These are phyloP conservation scores for Copidosoma floridanum DNA, from an alignment of 1,140 invertebrate genomes.

Conservation along the genomic window DNA sequence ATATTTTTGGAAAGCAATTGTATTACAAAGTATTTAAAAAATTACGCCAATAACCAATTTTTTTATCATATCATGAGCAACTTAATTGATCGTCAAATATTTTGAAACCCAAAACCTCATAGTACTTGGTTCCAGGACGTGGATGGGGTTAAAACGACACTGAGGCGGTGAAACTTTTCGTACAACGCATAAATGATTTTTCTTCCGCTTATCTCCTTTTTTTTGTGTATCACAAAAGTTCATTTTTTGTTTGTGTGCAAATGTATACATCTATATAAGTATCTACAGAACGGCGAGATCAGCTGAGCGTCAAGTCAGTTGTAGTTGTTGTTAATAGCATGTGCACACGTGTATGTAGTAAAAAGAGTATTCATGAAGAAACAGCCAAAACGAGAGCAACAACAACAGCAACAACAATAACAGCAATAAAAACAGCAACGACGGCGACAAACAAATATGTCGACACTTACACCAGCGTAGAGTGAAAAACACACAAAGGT, in stretches of 20 bases:
- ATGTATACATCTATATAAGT: too few relatives aligned
- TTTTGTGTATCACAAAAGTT: background rate
- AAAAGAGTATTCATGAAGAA: background rate
- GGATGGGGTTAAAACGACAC: constrained; percentile 17
- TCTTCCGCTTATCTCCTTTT: background rate
- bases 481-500: constrained; percentile 33
- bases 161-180: background rate
- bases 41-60: too few relatives aligned
- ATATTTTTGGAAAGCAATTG: too few relatives aligned
- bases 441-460: constrained; percentile 34
- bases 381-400: constrained; percentile 42
- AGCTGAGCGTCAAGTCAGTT: too few relatives aligned
- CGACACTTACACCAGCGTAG: constrained; percentile 52
- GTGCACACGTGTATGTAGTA: too few relatives aligned
- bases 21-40: too few relatives aligned
- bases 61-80: too few relatives aligned
- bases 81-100: too few relatives aligned
- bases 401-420: constrained; percentile 37
- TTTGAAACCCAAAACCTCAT: too few relatives aligned
- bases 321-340: too few relatives aligned
- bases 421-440: background rate
- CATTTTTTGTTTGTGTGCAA: background rate
- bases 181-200: constrained; percentile 11
- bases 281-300: too few relatives aligned
- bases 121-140: too few relatives aligned